Percentiles rank a stretch among this genome's conserved stretches.
These are phyloP conservation scores for Metaphire vulgaris DNA, from an alignment of 1,140 invertebrate genomes.

Conservation along the genomic window DNA sequence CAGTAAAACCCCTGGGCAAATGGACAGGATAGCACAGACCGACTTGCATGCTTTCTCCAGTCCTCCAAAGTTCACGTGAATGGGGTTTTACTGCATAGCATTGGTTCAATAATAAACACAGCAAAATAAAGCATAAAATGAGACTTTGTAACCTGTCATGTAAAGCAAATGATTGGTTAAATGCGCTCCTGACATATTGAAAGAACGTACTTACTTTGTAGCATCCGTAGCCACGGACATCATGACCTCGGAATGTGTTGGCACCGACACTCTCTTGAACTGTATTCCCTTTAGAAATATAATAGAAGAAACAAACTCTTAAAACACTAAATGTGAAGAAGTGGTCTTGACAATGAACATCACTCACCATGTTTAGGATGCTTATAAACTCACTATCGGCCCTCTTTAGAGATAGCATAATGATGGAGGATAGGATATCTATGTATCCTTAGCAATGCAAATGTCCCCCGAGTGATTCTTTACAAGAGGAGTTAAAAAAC, in stretches of 20 bases:
- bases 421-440: no score
- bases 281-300: slow-evolving; percentile 39
- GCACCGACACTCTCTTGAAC: slow-evolving; percentile 40
- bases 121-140: background rate
- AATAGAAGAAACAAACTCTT: no score
- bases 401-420: no score
- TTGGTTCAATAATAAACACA: background rate
- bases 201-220: slow-evolving; percentile 3
- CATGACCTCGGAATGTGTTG: slow-evolving; percentile 40
- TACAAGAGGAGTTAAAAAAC: no score
- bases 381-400: background rate
- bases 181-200: background rate
- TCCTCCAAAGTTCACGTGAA: background rate
- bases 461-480: no score
- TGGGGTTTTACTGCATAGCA: background rate
- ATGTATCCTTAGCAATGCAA: background rate
- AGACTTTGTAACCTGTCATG: background rate
- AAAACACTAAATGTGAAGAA: no score
- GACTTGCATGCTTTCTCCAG: no score
- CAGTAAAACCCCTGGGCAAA: no score
- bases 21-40: no score
- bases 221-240: slow-evolving; percentile 37
- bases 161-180: background rate
- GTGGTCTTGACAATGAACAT: background rate
- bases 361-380: background rate